Evolutionary conservation across 2,797 vertebrate genomes (phyloP), one percentile per base, ranked within the genome.

Genomic region (Prunella strophiata): DNA sequence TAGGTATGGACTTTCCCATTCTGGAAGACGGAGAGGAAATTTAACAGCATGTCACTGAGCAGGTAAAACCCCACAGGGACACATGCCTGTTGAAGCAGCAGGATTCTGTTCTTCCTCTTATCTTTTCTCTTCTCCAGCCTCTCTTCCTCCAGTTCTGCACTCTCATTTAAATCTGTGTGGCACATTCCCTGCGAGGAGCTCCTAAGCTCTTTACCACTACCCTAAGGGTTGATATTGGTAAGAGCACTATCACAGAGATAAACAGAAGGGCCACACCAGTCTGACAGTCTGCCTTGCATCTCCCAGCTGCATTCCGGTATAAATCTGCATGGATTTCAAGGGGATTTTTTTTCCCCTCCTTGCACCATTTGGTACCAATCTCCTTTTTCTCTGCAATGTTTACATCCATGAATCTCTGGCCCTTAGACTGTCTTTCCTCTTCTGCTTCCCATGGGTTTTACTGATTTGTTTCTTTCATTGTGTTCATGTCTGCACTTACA

Each of bases 401-500:
- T 70, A n/a, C 14, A 11, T 85, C 27, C 2, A 0, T 45, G 25
- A 34, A 16, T 51, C 43, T 86, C n/a, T 40, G 76, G 15, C 7
- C 21, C 58, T 81, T 81, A 0, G 1, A 18, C 12, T 52, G n/a
- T 43, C 20, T 76, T 61, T 55, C n/a, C 7, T 32, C 16, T 78
- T 50, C 43, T 63, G 4, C n/a, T 93, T 89, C 18, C 32, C 45
- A 71, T 7, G 11, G 4, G 4, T 55, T 51, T 85, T 22, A 67
- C 27, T 25, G 13, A 47, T 63, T 68, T 36, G 7, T 70, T 83
- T 42, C 16, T 79, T 79, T 70, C 20, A 5, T 58, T 78, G 32
- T 0, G 0, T n/a, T 55, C 12, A 11, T 51, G 7, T 48, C 15
- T 2, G 2, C 6, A 34, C 26, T 74, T 40, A 18, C 6, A 40